A percentile compares a stretch with the other conserved stretches of the same genome.
phyloP scores from a whole-genome alignment of 2,113 vertebrate species.

The Nothocercus nigrocapillus region DNA sequence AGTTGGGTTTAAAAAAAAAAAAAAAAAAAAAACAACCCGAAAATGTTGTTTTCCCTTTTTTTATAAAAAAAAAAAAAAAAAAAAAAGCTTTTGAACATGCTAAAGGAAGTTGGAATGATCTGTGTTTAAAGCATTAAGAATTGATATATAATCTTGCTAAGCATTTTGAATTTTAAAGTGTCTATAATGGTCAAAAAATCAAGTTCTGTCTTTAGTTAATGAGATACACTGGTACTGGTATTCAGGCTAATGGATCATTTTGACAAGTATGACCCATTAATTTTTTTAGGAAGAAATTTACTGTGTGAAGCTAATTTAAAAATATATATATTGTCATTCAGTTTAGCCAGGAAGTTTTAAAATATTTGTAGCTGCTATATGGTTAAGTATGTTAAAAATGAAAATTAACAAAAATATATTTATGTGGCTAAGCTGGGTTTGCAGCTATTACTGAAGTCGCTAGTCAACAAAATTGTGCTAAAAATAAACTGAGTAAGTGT shows the following conservation, averaged over 20 bases:
- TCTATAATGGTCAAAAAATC: neutral
- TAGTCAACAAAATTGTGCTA: neutral
- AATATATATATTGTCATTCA: neutral
- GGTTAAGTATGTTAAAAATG: neutral
- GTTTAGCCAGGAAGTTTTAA: neutral
- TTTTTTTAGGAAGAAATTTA: neutral
- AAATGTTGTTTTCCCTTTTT: neutral
- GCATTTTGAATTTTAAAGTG: neutral
- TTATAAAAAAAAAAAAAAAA: too few relatives aligned
- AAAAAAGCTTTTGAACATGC: neutral
- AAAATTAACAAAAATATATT: neutral
- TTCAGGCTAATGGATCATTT: neutral
- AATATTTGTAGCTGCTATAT: neutral
- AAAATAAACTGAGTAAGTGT: neutral
- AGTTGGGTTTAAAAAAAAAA: neutral
- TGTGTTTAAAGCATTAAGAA: neutral
- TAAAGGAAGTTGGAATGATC: neutral
- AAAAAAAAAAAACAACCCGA: rapidly evolving
- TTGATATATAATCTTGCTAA: neutral
- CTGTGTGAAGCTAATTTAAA: neutral
- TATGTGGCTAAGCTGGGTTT: neutral
- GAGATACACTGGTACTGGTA: neutral
- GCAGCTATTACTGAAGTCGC: neutral
- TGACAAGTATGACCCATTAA: too few relatives aligned
- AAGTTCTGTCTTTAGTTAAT: neutral